Conservation (phyloP, 2,113 vertebrate species). For the cat (Felis catus) region F.catus_Fca126_mat1.0 CM031421.1:17848001-17848500, state of each 20-base stretch:
- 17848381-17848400: not conserved
- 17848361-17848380: not conserved
- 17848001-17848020: not conserved
- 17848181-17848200: not conserved
- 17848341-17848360: not conserved
- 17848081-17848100: slow-evolving; percentile 49
- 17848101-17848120: slow-evolving; percentile 41
- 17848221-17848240: not conserved
- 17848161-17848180: not conserved
- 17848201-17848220: not conserved
- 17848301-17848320: not conserved
- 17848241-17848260: not conserved
- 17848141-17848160: not conserved
- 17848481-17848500: slow-evolving; percentile 39
- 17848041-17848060: slow-evolving; percentile 24
- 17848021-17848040: not conserved
- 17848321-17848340: slow-evolving; percentile 25
- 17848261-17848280: not conserved
- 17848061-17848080: slow-evolving; percentile 30
- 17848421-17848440: slow-evolving; percentile 39
- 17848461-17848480: slow-evolving; percentile 35
- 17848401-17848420: slow-evolving; percentile 46
- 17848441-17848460: slow-evolving; percentile 38
- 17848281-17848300: not conserved
- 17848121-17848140: slow-evolving; percentile 25